Evolutionary conservation across 1,140 invertebrate species (phyloP).

Genomic region (Drosophila pseudoananassae): DNA sequence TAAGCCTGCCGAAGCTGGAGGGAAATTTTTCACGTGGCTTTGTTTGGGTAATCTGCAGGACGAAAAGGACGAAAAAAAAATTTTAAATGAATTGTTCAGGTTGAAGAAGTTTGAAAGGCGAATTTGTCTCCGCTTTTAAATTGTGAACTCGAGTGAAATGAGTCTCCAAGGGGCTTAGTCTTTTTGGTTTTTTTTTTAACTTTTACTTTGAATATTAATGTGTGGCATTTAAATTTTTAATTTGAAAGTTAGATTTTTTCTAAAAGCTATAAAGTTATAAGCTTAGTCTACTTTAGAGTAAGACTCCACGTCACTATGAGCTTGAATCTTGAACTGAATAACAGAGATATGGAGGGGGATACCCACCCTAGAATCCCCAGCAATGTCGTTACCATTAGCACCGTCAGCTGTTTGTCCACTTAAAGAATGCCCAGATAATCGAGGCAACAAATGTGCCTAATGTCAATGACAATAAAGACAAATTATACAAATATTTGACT

Average conservation of each 20-base stretch:
- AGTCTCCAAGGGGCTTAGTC: background rate
- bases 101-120: conserved; percentile 25
- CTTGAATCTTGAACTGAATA: background rate
- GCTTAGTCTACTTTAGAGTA: too few relatives aligned
- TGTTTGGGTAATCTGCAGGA: conserved; percentile 23
- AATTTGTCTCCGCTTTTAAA: background rate
- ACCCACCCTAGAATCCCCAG: too few relatives aligned
- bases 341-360: too few relatives aligned
- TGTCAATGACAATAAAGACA: conserved; percentile 76
- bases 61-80: conserved; percentile 12
- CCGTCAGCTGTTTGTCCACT: conserved; percentile 75
- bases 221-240: background rate
- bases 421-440: conserved; percentile 75
- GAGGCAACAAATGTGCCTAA: conserved; percentile 74
- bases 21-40: conserved; percentile 15
- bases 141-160: conserved; percentile 11
- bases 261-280: background rate
- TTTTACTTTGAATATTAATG: background rate
- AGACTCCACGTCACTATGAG: too few relatives aligned
- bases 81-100: conserved; percentile 13
- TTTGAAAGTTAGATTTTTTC: background rate
- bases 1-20: background rate
- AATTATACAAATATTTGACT: conserved; percentile 74
- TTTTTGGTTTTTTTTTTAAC: background rate
- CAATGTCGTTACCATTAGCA: conserved; percentile 46